Percentiles rank a stretch among this genome's conserved stretches.
phyloP scores from a whole-genome alignment of 1,140 invertebrate species.

The Trichomalopsis sarcophagae region DNA sequence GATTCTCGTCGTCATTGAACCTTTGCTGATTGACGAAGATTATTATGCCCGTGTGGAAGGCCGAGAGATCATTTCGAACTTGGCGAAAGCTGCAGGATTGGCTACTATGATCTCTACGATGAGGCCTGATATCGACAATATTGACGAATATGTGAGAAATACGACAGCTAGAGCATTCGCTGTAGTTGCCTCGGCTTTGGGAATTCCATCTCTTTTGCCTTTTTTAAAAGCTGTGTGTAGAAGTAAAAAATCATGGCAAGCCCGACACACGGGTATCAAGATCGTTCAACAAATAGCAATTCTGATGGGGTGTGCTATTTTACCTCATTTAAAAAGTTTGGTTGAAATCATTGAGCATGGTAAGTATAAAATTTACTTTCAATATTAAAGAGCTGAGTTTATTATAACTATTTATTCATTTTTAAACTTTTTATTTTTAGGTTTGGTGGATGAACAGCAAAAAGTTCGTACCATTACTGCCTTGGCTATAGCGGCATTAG shows the following conservation, averaged over 20 bases:
- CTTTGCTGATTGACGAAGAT: conserved; percentile 99
- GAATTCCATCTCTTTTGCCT: conserved; percentile 97
- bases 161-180: conserved; percentile 99
- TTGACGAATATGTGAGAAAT: conserved; percentile 99
- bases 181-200: conserved; percentile 98
- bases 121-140: conserved; percentile 99
- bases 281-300: conserved; percentile 99
- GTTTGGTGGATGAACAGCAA: conserved; percentile 89
- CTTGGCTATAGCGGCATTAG: conserved; percentile 96
- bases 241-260: conserved; percentile 99
- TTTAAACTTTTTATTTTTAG: conserved; percentile 57
- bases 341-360: conserved; percentile 99
- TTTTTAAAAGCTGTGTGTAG: conserved; percentile 99
- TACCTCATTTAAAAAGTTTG: conserved; percentile 97
- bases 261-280: conserved; percentile 99
- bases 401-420: conserved; percentile 19
- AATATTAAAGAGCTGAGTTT: background rate
- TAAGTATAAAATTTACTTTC: conserved; percentile 64
- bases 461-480: conserved; percentile 98
- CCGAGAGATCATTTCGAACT: conserved; percentile 99
- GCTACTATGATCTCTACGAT: conserved; percentile 99
- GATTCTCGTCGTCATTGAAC: conserved; percentile 99
- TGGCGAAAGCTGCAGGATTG: conserved; percentile 98
- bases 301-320: conserved; percentile 99
- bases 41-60: conserved; percentile 99